Conservation (phyloP, 2,797 vertebrate species). For the Sparus aurata region DNA sequence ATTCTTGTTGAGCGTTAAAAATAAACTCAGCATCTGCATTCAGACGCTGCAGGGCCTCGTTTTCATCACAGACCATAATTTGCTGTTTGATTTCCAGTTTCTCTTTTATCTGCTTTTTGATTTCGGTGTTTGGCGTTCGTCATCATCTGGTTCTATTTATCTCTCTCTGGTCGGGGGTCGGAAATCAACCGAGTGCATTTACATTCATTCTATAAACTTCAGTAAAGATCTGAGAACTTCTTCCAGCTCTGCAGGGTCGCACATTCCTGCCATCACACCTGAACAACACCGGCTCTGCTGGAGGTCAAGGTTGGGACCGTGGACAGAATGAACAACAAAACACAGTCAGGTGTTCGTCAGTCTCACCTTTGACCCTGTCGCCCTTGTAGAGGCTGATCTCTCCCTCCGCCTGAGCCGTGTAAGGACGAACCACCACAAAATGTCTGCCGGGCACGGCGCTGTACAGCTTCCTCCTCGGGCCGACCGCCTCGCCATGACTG, state of each 20-base stretch:
- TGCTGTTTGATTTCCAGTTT: conserved; percentile 35
- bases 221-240: too few species aligned
- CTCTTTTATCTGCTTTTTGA: conserved; percentile 4
- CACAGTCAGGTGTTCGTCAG: too few species aligned
- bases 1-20: too few species aligned
- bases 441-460: conserved; percentile 95
- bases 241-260: too few species aligned
- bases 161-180: too few species aligned
- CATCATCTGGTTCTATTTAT: too few species aligned
- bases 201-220: too few species aligned
- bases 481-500: conserved; percentile 85
- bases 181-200: too few species aligned
- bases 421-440: conserved; percentile 92
- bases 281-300: background rate
- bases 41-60: conserved; percentile 18
- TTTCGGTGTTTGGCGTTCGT: background rate
- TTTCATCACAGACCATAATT: conserved; percentile 47
- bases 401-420: conserved; percentile 93
- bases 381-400: conserved; percentile 95
- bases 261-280: too few species aligned
- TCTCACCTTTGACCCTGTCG: conserved; percentile 95
- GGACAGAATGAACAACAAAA: background rate
- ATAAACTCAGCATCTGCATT: background rate
- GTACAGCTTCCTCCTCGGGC: conserved; percentile 93
- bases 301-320: background rate